phyloP scores from a whole-genome alignment of 1,140 invertebrate genomes.

The Anagrus nilaparvatae region DNA sequence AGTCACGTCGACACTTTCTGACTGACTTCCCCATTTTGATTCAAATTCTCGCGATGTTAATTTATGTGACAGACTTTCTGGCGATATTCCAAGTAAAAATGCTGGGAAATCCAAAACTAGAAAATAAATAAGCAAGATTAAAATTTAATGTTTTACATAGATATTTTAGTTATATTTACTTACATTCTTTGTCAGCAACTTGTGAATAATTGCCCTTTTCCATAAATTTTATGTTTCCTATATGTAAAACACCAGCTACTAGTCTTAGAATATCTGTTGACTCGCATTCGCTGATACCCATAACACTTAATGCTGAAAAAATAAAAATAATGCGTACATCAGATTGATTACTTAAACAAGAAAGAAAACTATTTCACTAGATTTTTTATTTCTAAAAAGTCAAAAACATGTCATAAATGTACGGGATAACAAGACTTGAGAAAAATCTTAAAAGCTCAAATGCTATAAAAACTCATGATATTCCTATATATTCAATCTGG shows the following conservation, averaged over 20 bases:
- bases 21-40: conserved; percentile 63
- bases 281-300: conserved; percentile 50
- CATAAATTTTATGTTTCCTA: conserved; percentile 60
- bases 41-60: conserved; percentile 58
- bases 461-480: too few relatives aligned
- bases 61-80: conserved; percentile 50
- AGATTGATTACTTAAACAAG: too few relatives aligned
- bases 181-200: conserved; percentile 50
- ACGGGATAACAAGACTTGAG: too few relatives aligned
- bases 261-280: conserved; percentile 51
- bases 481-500: too few relatives aligned
- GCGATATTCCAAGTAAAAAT: conserved; percentile 52
- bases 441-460: too few relatives aligned
- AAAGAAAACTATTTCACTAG: too few relatives aligned
- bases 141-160: too few relatives aligned
- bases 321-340: conserved; percentile 11
- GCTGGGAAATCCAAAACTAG: conserved; percentile 57
- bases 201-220: conserved; percentile 56
- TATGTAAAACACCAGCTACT: conserved; percentile 58
- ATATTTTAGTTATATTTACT: conserved; percentile 26
- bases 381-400: too few relatives aligned
- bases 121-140: conserved; percentile 21
- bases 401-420: too few relatives aligned
- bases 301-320: conserved; percentile 55
- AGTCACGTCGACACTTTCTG: conserved; percentile 59